phyloP scores from a whole-genome alignment of 1,140 invertebrate genomes.

The Drosophila nigrodunni region DNA sequence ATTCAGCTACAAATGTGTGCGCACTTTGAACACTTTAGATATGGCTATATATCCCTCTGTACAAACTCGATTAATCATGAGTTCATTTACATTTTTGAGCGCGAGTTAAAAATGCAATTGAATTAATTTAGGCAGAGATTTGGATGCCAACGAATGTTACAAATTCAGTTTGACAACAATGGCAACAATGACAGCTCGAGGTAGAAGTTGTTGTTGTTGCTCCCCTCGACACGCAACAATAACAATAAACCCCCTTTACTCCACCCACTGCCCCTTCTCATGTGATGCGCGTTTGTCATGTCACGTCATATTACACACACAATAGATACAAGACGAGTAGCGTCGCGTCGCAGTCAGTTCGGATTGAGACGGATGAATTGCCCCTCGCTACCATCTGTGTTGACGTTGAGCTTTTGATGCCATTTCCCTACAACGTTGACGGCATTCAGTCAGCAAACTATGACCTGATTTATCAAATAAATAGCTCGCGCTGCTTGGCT shows the following conservation, averaged over 20 bases:
- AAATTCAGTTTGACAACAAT: conserved; percentile 53
- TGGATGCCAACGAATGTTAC: conserved; percentile 39
- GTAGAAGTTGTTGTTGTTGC: conserved; percentile 31
- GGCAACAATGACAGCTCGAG: conserved; percentile 34
- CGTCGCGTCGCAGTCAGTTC: no score
- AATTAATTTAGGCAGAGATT: conserved; percentile 58
- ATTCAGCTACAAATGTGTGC: background rate
- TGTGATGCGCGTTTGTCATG: conserved; percentile 56
- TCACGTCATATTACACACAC: conserved; percentile 78
- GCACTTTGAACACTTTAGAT: background rate
- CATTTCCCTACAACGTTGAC: conserved; percentile 37
- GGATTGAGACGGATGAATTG: background rate
- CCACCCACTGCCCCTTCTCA: conserved; percentile 2
- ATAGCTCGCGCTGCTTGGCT: conserved; percentile 60
- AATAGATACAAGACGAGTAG: conserved; percentile 43
- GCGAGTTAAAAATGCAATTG: conserved; percentile 58
- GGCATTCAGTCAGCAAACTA: conserved; percentile 66
- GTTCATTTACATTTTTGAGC: conserved; percentile 27
- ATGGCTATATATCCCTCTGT: conserved; percentile 17
- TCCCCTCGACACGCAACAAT: conserved; percentile 60
- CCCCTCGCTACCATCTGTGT: conserved; percentile 8
- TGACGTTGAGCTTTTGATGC: conserved; percentile 1
- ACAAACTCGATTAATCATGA: conserved; percentile 58
- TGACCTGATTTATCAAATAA: conserved; percentile 82
- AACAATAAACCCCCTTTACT: conserved; percentile 23